Percentiles rank a stretch among this genome's conserved stretches.
Evolutionary conservation across 2,797 vertebrate genomes (phyloP).

Genomic region (Pantherophis vulpinus): DNA sequence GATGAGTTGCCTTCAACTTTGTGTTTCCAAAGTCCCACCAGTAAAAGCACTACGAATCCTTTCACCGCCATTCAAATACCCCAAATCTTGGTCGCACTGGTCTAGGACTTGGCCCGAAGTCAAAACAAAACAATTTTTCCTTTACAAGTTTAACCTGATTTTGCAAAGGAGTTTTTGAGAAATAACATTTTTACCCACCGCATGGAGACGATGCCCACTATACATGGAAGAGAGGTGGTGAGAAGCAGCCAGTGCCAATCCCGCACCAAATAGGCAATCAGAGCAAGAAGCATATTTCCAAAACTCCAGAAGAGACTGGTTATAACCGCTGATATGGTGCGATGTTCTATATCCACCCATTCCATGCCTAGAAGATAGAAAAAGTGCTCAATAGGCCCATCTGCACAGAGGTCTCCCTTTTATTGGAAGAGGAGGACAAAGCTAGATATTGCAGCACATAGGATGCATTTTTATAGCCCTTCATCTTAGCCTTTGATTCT

Average conservation of each 20-base stretch:
- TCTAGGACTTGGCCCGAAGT: background rate
- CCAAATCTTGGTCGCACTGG: background rate
- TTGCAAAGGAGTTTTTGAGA: background rate
- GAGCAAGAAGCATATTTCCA: conserved; percentile 81
- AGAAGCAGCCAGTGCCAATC: conserved; percentile 83
- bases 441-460: background rate
- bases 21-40: background rate
- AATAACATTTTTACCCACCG: conserved; percentile 73
- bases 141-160: background rate
- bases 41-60: background rate
- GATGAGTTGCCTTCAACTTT: background rate
- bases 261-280: conserved; percentile 77
- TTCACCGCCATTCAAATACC: background rate
- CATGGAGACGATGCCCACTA: conserved; percentile 72
- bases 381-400: background rate
- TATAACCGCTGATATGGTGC: conserved; percentile 76
- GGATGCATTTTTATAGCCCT: background rate
- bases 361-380: conserved; percentile 74
- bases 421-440: background rate
- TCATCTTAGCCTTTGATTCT: background rate
- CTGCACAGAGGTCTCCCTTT: background rate
- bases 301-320: conserved; percentile 78
- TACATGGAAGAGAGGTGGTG: conserved; percentile 76
- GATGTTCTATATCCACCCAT: conserved; percentile 82
- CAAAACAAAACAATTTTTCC: background rate